phyloP scores from a whole-genome alignment of 2,888 invertebrate genomes.

The Branchellion lobata region DNA sequence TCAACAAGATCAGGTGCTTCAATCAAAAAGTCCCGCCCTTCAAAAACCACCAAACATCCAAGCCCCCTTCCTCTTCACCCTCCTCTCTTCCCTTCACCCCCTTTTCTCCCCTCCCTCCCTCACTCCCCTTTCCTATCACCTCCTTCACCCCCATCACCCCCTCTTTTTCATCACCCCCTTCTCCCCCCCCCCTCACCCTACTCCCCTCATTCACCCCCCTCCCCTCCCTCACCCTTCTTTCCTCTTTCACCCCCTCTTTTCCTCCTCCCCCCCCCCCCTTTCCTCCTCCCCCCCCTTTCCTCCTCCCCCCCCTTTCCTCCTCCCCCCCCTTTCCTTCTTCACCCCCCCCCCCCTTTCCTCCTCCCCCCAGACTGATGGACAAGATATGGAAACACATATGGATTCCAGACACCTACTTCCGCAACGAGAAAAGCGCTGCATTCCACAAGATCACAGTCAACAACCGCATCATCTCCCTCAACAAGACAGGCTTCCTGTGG shows the following conservation, averaged over 20 bases:
- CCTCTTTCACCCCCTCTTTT: too few relatives aligned
- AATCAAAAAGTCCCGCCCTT: neutral
- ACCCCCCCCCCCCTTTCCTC: neutral
- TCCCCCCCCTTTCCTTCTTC: too few relatives aligned
- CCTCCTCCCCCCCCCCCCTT: too few relatives aligned
- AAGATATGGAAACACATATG: slow-evolving; percentile 49
- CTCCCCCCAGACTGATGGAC: slow-evolving; percentile 34
- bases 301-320: neutral
- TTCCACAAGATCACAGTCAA: slow-evolving; percentile 52
- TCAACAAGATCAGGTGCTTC: neutral
- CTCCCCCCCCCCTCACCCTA: neutral
- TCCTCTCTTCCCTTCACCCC: too few relatives aligned
- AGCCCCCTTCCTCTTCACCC: too few relatives aligned
- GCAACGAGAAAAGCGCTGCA: slow-evolving; percentile 52
- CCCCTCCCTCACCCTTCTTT: too few relatives aligned
- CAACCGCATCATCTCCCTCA: slow-evolving; percentile 49
- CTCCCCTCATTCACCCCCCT: too few relatives aligned
- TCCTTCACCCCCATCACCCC: too few relatives aligned
- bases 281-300: neutral
- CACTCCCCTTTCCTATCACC: too few relatives aligned
- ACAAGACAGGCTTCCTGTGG: slow-evolving; percentile 51
- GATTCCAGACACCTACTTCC: slow-evolving; percentile 52
- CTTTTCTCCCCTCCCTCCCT: too few relatives aligned
- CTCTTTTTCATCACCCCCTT: too few relatives aligned
- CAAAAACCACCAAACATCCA: too few relatives aligned